Conservation (phyloP, 2,113 vertebrate species). For the Percopsis transmontana region DNA sequence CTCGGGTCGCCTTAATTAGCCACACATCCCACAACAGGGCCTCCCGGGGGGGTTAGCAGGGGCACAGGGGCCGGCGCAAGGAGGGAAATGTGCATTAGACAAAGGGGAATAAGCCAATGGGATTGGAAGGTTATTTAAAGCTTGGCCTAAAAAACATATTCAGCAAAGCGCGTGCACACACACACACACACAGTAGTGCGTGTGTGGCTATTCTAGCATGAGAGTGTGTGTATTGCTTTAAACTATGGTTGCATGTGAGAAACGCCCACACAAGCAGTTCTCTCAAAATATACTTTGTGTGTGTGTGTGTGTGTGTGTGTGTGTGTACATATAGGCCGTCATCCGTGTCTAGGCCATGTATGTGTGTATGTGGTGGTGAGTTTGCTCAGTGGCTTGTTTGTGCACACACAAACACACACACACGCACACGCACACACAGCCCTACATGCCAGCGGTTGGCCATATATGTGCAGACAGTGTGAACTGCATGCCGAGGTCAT, state of each 20-base stretch:
- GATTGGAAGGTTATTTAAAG: conserved; percentile 74
- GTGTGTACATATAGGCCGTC: conserved; percentile 26
- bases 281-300: background rate
- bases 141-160: conserved; percentile 68
- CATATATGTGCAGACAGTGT: conserved; percentile 25
- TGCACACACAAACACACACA: no score
- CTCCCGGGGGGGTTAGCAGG: conserved; percentile 57
- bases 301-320: background rate
- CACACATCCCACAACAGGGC: conserved; percentile 52
- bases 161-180: conserved; percentile 18
- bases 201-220: no score
- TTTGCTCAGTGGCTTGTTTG: no score
- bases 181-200: no score
- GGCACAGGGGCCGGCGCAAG: conserved; percentile 53
- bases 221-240: conserved; percentile 1
- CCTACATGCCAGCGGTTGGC: no score
- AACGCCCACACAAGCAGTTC: no score
- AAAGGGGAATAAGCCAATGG: conserved; percentile 57
- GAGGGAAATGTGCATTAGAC: conserved; percentile 49
- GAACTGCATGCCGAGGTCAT: conserved; percentile 59
- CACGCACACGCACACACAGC: no score
- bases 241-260: no score
- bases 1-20: conserved; percentile 72
- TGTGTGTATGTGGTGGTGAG: no score
- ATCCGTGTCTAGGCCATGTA: background rate